phyloP scores from a whole-genome alignment of 2,113 vertebrate species.

The Solenodon paradoxus region DNA sequence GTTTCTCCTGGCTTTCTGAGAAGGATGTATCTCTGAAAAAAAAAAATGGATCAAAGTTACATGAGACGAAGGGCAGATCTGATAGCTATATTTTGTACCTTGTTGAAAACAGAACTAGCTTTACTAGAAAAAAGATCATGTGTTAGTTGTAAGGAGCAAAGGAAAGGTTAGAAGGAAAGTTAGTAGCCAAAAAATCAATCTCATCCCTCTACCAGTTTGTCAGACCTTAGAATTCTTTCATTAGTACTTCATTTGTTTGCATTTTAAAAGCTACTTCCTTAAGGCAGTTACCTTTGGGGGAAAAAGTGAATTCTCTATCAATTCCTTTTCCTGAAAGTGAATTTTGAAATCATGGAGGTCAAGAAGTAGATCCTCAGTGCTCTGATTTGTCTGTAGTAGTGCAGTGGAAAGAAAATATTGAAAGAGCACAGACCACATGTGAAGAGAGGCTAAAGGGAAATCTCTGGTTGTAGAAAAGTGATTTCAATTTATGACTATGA shows the following conservation, averaged over 20 bases:
- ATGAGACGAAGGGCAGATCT: constrained; percentile 48
- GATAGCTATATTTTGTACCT: constrained; percentile 58
- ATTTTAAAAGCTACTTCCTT: constrained; percentile 33
- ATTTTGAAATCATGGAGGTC: constrained; percentile 41
- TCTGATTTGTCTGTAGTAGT: neutral
- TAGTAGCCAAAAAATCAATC: constrained; percentile 18
- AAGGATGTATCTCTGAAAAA: constrained; percentile 51
- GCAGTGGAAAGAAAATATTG: neutral
- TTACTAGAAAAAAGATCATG: constrained; percentile 36
- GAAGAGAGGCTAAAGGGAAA: neutral
- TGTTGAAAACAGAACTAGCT: constrained; percentile 53
- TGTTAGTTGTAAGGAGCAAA: constrained; percentile 8
- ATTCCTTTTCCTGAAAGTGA: constrained; percentile 30
- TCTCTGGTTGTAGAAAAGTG: neutral
- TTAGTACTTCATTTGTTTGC: constrained; percentile 41
- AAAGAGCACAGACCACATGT: neutral
- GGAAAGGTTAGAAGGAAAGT: constrained; percentile 11
- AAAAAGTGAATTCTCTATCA: constrained; percentile 24
- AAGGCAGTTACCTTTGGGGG: neutral
- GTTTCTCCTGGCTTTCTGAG: constrained; percentile 62
- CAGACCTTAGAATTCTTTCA: neutral
- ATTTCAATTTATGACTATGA: neutral
- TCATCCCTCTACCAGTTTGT: neutral
- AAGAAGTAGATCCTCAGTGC: neutral
- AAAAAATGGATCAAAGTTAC: constrained; percentile 69